phyloP scores from a whole-genome alignment of 2,888 invertebrate genomes.

The Hydriomena furcata region DNA sequence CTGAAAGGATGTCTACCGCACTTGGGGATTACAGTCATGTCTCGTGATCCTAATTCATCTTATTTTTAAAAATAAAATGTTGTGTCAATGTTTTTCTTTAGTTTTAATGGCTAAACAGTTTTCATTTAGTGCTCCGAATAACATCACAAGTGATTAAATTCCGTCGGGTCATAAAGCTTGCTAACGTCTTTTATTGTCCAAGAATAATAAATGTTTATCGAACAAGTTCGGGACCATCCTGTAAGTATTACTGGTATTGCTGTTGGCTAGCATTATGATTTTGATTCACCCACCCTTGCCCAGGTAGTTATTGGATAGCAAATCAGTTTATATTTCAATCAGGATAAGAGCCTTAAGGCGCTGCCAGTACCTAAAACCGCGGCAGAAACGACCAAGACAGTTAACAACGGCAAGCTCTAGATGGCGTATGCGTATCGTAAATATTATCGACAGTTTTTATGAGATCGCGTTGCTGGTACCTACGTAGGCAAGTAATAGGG shows the following conservation, averaged over 20 bases:
- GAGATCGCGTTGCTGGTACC: no score
- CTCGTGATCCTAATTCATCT: no score
- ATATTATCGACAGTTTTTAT: no score
- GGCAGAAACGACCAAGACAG: no score
- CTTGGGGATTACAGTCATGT: no score
- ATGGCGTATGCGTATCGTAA: no score
- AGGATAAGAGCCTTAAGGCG: constrained; percentile 16
- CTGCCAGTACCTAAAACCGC: no score
- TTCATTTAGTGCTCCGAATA: constrained; percentile 5
- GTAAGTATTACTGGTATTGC: constrained; percentile 9
- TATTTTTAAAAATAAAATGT: no score
- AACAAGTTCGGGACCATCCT: constrained; percentile 14
- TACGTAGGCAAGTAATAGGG: no score
- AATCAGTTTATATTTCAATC: constrained; percentile 22
- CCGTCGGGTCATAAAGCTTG: constrained; percentile 13
- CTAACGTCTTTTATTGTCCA: constrained; percentile 11
- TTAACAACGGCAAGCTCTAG: no score
- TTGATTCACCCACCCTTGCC: constrained; percentile 4
- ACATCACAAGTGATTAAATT: constrained; percentile 13
- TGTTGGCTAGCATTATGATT: no score
- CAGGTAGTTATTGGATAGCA: constrained; percentile 13
- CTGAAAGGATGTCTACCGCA: no score
- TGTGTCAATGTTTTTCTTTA: not conserved
- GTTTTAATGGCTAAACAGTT: not conserved
- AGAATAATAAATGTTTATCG: constrained; percentile 10